These are phyloP conservation scores for Pelodiscus sinensis DNA, from an alignment of 2,113 vertebrate species.

Conservation along the genomic window DNA sequence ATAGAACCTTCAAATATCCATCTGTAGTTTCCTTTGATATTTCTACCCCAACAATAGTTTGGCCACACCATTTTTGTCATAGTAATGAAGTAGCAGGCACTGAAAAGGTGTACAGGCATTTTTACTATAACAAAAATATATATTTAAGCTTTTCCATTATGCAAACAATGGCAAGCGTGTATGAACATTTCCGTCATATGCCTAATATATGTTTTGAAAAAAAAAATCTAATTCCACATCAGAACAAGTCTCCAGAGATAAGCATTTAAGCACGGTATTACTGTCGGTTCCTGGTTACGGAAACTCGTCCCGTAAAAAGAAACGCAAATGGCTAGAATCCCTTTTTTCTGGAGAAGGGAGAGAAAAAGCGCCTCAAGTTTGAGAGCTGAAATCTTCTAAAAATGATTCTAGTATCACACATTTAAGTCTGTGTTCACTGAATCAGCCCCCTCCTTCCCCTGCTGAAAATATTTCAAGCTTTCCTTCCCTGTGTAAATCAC, in stretches of 20 bases:
- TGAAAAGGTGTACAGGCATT: fast-evolving
- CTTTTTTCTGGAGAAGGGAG: background rate
- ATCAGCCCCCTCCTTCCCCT: background rate
- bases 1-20: background rate
- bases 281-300: background rate
- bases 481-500: background rate
- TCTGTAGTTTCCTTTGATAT: background rate
- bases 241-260: background rate
- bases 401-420: background rate
- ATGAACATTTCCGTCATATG: background rate
- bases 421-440: fast-evolving
- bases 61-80: background rate
- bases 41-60: background rate
- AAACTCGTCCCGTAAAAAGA: background rate
- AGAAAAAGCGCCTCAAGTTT: background rate
- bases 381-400: background rate
- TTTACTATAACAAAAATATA: background rate
- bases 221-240: background rate
- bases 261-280: background rate
- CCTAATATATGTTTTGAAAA: background rate
- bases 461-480: background rate
- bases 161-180: background rate
- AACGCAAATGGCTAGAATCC: background rate
- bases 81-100: background rate
- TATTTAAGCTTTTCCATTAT: background rate